phyloP scores from a whole-genome alignment of 2,113 vertebrate genomes.

The Cranoglanis bouderius region DNA sequence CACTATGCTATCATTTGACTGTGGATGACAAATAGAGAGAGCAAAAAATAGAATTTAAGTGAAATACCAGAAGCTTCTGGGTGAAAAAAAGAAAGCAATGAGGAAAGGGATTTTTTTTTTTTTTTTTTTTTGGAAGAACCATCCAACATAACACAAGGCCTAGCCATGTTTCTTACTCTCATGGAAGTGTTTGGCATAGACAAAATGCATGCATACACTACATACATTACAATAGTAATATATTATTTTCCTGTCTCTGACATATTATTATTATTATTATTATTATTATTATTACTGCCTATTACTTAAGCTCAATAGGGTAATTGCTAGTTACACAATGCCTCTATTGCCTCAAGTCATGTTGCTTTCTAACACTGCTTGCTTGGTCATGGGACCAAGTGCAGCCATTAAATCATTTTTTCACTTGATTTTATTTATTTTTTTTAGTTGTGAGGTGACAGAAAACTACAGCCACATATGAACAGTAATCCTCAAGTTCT shows the following conservation, averaged over 20 bases:
- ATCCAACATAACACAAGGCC: background rate
- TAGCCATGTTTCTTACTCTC: background rate
- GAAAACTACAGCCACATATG: background rate
- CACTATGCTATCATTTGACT: background rate
- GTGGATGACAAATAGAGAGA: background rate
- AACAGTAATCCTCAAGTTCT: background rate
- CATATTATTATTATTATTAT: conserved; percentile 1
- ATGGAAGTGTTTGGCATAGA: background rate
- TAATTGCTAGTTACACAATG: background rate
- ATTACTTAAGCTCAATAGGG: background rate
- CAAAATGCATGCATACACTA: background rate
- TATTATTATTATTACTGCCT: background rate
- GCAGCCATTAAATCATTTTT: background rate
- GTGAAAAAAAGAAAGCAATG: background rate
- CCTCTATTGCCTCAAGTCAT: background rate
- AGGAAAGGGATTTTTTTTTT: background rate
- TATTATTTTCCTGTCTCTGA: background rate
- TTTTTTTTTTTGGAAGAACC: background rate
- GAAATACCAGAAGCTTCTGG: background rate
- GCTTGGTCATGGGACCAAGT: background rate
- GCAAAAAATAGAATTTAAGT: background rate
- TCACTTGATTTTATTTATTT: background rate
- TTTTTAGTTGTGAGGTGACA: background rate
- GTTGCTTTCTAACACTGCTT: background rate
- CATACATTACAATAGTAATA: background rate